Evolutionary conservation across 2,888 invertebrate species (phyloP).

Genomic region (Fabriciana adippe): DNA sequence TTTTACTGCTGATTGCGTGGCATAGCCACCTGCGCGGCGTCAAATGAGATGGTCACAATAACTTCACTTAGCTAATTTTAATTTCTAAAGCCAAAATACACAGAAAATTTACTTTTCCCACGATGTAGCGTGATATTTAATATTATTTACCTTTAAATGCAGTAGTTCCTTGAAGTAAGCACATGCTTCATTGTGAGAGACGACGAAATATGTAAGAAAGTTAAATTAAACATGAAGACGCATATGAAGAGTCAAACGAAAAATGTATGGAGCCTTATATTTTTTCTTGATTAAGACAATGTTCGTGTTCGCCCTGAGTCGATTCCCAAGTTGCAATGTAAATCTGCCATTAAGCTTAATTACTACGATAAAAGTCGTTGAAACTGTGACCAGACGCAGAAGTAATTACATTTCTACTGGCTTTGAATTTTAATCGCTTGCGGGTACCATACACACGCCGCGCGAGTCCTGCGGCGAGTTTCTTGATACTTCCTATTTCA

Average conservation of each 20-base stretch:
- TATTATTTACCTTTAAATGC: slow-evolving; percentile 26
- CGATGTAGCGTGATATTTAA: slow-evolving; percentile 29
- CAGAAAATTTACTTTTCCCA: slow-evolving; percentile 25
- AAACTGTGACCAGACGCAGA: slow-evolving; percentile 70
- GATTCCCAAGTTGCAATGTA: slow-evolving; percentile 55
- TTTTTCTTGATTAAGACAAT: slow-evolving; percentile 29
- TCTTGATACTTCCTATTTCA: slow-evolving; percentile 29
- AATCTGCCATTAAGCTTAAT: slow-evolving; percentile 74
- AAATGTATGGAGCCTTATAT: slow-evolving; percentile 4
- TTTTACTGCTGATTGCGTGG: slow-evolving; percentile 77
- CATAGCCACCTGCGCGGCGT: slow-evolving; percentile 64
- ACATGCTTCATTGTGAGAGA: neutral
- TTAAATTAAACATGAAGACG: neutral
- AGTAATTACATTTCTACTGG: slow-evolving; percentile 78
- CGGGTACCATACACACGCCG: slow-evolving; percentile 23
- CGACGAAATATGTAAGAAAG: no score
- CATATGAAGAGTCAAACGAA: neutral
- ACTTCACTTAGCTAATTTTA: slow-evolving; percentile 37
- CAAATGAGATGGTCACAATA: slow-evolving; percentile 42
- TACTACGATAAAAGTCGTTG: slow-evolving; percentile 69
- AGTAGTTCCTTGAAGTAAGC: neutral
- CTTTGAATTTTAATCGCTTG: slow-evolving; percentile 76
- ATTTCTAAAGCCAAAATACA: slow-evolving; percentile 27
- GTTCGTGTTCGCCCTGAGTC: slow-evolving; percentile 30
- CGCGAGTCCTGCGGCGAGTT: slow-evolving; percentile 25